Evolutionary conservation across 2,888 invertebrate species (phyloP).

Genomic region (Ophraella communa): DNA sequence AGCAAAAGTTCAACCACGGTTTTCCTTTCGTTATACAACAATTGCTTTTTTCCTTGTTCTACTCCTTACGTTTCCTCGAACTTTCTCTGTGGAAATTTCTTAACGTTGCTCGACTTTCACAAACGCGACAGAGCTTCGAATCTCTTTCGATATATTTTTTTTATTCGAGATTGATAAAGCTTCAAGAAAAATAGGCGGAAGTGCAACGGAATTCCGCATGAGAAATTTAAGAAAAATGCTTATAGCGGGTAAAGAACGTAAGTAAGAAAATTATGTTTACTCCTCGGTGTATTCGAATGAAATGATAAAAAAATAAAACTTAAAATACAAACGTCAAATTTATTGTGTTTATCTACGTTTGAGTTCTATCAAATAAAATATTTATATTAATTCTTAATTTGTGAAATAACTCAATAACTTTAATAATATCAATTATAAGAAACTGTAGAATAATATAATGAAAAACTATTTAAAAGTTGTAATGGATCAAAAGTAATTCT

Average conservation of each 20-base stretch:
- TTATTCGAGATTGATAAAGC: not conserved
- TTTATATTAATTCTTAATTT: no score
- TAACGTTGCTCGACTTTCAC: not conserved
- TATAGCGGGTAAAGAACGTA: not conserved
- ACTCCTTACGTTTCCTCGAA: constrained; percentile 1
- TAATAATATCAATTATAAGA: no score
- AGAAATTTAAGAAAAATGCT: not conserved
- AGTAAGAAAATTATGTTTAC: not conserved
- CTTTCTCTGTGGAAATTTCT: not conserved
- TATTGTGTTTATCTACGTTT: no score
- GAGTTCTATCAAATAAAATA: no score
- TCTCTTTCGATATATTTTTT: not conserved
- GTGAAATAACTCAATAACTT: no score
- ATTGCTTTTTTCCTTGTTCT: constrained; percentile 42
- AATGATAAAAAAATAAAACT: not conserved
- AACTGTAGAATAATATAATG: no score
- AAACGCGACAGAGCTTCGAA: not conserved
- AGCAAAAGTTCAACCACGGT: constrained; percentile 40
- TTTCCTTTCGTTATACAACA: constrained; percentile 44
- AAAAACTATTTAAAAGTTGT: no score
- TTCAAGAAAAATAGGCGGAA: not conserved
- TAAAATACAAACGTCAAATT: no score
- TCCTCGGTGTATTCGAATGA: not conserved
- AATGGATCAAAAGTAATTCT: no score
- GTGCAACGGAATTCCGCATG: not conserved